Conservation (phyloP, 2,797 vertebrate genomes). For the Lepilemur septentrionalis region DNA sequence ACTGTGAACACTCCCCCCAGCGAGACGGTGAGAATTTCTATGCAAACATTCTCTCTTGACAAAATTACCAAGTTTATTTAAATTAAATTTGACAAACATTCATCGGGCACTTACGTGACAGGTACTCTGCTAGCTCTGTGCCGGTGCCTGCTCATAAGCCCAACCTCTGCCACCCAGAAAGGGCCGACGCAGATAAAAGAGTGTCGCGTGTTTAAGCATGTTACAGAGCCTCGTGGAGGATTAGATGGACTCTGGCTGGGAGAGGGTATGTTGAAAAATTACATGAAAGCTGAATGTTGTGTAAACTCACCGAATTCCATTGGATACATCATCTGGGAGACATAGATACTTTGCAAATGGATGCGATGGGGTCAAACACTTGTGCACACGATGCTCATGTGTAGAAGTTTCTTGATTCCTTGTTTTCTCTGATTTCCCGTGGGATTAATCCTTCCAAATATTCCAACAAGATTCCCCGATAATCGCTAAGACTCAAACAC, state of each 20-base stretch:
- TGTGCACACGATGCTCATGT: fast-evolving
- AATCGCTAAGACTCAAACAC: not conserved
- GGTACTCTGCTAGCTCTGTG: too few relatives aligned
- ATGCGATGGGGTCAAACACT: fast-evolving
- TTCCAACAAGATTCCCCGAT: fast-evolving
- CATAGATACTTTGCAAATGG: not conserved
- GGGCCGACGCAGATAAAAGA: fast-evolving
- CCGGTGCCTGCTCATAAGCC: too few relatives aligned
- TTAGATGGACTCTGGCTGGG: fast-evolving
- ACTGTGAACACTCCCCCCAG: fast-evolving
- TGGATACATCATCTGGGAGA: not conserved
- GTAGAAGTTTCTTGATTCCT: not conserved
- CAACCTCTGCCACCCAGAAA: fast-evolving
- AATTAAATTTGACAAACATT: not conserved
- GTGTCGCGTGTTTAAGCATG: fast-evolving
- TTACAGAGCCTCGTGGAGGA: fast-evolving
- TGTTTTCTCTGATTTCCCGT: not conserved
- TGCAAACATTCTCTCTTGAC: not conserved
- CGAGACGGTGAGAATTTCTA: too few relatives aligned
- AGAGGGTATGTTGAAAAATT: fast-evolving
- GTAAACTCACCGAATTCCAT: not conserved
- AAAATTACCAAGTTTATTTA: not conserved
- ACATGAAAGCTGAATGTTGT: too few relatives aligned
- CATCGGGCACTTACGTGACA: fast-evolving
- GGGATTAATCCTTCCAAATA: fast-evolving